Conservation (phyloP, 23 tunicate species). For the Pegea sp. region DNA sequence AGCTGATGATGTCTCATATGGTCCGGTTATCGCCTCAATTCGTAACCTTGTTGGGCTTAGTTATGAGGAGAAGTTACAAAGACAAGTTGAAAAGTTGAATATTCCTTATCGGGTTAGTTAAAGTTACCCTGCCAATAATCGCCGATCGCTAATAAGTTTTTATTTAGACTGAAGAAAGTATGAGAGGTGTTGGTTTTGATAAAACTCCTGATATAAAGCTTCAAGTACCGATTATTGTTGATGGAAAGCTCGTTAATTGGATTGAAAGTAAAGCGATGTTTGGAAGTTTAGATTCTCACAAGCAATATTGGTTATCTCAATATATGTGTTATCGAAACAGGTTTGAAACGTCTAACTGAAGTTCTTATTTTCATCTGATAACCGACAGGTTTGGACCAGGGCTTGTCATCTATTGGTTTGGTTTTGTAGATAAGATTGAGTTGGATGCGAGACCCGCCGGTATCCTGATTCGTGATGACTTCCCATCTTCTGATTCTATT, state of each 20-base stretch:
- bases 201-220: constrained; percentile 93
- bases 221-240: constrained; percentile 40
- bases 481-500: too few species aligned
- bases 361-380: neutral
- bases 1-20: constrained; percentile 44
- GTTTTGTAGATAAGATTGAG: constrained; percentile 75
- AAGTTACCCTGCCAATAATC: too few species aligned
- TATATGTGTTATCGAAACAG: constrained; percentile 72
- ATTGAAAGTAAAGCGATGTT: constrained; percentile 94
- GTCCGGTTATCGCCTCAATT: constrained; percentile 64
- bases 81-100: constrained; percentile 12
- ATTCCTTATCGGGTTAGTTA: constrained; percentile 28
- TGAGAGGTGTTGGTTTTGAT: constrained; percentile 57
- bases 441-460: too few species aligned
- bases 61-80: constrained; percentile 32
- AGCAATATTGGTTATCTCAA: constrained; percentile 47
- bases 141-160: neutral
- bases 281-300: constrained; percentile 57
- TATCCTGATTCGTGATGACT: too few species aligned
- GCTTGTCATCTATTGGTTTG: constrained; percentile 92
- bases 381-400: constrained; percentile 84
- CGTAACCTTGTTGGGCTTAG: constrained; percentile 69
- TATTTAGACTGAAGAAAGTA: neutral
- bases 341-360: constrained; percentile 2
- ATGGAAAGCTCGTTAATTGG: constrained; percentile 76